A percentile compares a stretch with the other conserved stretches of the same genome.
Evolutionary conservation across 1,140 invertebrate genomes (phyloP).

Genomic region (Zaprionus taronus): DNA sequence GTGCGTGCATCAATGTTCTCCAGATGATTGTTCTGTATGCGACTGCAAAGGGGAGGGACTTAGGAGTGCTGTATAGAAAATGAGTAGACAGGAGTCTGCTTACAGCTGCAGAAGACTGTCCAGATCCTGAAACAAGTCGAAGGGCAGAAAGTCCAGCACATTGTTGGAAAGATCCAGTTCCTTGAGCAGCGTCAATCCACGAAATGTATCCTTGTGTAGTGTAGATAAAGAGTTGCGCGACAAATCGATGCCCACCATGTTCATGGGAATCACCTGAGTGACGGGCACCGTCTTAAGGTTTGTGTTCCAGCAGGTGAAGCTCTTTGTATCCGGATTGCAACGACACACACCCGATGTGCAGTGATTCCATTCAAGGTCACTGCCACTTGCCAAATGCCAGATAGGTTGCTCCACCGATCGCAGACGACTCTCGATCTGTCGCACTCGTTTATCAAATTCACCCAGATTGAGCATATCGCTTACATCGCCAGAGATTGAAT

Average conservation of each 20-base stretch:
- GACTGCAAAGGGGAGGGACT: conserved; percentile 83
- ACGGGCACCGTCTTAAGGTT: conserved; percentile 87
- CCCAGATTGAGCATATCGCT: conserved; percentile 51
- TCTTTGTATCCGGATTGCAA: conserved; percentile 86
- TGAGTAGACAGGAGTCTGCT: conserved; percentile 53
- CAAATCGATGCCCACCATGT: conserved; percentile 89
- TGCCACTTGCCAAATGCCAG: conserved; percentile 87
- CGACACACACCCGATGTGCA: conserved; percentile 89
- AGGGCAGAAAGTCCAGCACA: conserved; percentile 90
- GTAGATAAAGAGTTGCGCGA: conserved; percentile 90
- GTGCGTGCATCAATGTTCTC: conserved; percentile 88
- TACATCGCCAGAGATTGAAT: conserved; percentile 22
- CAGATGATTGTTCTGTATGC: conserved; percentile 90
- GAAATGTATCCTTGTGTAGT: conserved; percentile 90
- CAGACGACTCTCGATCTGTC: conserved; percentile 88
- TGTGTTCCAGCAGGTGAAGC: conserved; percentile 90
- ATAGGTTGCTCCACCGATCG: conserved; percentile 91
- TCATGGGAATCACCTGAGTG: conserved; percentile 88
- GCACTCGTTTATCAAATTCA: conserved; percentile 73
- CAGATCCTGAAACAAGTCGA: conserved; percentile 89
- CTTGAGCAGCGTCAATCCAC: conserved; percentile 87
- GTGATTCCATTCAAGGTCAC: conserved; percentile 88
- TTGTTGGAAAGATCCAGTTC: conserved; percentile 93
- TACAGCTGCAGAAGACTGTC: conserved; percentile 89
- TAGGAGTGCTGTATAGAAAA: background rate